Percentiles rank a stretch among this genome's conserved stretches.
phyloP scores from a whole-genome alignment of 2,797 vertebrate species.

The Chelidonichthys spinosus region DNA sequence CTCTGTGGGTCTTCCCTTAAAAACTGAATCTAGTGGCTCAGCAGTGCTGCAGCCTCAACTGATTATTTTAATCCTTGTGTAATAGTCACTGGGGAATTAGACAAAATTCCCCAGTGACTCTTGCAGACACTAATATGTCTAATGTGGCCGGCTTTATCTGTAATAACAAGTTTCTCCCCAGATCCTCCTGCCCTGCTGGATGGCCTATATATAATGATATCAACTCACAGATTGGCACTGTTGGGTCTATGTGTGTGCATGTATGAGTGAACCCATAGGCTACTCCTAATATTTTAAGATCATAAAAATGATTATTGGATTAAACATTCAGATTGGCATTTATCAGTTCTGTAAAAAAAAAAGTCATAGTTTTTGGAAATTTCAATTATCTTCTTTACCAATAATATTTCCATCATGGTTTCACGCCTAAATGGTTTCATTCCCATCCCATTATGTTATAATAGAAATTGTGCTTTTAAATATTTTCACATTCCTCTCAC shows the following conservation, averaged over 20 bases:
- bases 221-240: conserved; percentile 27
- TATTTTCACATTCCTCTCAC: background rate
- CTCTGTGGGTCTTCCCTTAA: background rate
- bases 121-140: conserved; percentile 21
- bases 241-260: conserved; percentile 6
- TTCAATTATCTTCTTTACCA: background rate
- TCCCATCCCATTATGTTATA: background rate
- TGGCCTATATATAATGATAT: conserved; percentile 40
- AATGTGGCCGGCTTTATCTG: conserved; percentile 37
- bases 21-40: background rate
- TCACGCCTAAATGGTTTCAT: background rate
- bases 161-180: conserved; percentile 42
- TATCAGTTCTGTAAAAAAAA: background rate
- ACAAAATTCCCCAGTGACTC: no score
- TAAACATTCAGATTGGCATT: background rate
- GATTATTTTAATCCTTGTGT: conserved; percentile 13
- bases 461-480: background rate
- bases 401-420: background rate
- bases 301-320: background rate
- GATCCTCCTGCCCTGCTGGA: conserved; percentile 21
- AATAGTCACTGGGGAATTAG: background rate
- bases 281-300: background rate
- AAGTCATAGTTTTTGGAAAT: background rate
- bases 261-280: background rate
- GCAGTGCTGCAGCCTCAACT: conserved; percentile 1